Base-by-base conservation (phyloP, 2,797 vertebrate genomes). In the Acipenser oxyrinchus region DNA sequence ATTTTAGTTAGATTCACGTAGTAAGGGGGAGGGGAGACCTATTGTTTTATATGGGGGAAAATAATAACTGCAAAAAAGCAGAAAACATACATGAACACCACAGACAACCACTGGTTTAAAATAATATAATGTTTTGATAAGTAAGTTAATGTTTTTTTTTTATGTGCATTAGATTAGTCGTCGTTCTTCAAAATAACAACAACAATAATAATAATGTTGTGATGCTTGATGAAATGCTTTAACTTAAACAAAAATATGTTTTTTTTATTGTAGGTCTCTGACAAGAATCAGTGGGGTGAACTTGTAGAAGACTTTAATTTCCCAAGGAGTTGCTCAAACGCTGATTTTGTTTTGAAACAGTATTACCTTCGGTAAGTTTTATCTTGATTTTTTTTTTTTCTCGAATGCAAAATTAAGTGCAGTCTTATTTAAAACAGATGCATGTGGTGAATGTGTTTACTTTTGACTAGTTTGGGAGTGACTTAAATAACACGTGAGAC, bases 261-360 rank as follows among this genome's bases (percentile, higher is more conserved):
- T 37, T 37, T 23, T 37, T 37, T 73, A 81, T 86, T 82, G 77
- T 87, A 98, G 97, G 96, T 99, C 75, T 98, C 95, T 55, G 97
- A 99, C 84, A 98, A 95, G 90, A 98, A 97, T 89, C 95, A 95
- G 82, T 99, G 96, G 97, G 88, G 86, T 79, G 95, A 98, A 81
- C 94, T 98, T 74, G 93, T 90, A 76, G 97, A 99, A 79, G 95
- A 97, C 80, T 98, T 99, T 88, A 91, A 96, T 90, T 98, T 99
- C 83, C 96, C 95, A 72, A 93, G 92, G 91, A 95, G 94, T 89
- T 99, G 97, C 83, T 96, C 97, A 80, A 99, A 99, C 75, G 95
- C 96, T 87, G 95, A 96, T 86, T 99, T 99, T 86, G 96, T 95
- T 93, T 91, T 99, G 89, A 98, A 98, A 92, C 97, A 98, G 93